Evolutionary conservation across 2,888 invertebrate species (phyloP), one percentile per base, ranked within the genome.

Genomic region (Noctua fimbriata): DNA sequence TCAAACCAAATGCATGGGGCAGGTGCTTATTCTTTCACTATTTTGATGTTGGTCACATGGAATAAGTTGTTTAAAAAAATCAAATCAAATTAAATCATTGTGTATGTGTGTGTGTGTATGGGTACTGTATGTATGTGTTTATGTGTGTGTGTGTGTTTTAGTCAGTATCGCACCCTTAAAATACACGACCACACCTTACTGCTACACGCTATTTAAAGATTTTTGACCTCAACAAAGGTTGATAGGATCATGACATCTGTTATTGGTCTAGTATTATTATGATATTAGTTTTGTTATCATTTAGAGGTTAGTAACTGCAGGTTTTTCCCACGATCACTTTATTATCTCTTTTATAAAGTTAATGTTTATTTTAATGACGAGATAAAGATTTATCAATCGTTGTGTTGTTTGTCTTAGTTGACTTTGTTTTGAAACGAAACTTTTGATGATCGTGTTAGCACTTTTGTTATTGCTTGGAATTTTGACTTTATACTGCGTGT

Each of bases 241-340:
- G 32, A 55, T n/a, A 32, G 21, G n/a, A 24, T 44, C 44, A 44
- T 44, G 44, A 44, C 52, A 77, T 16, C n/a, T 36, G n/a, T 66
- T 5, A 47, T 65, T 60, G 7, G 24, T 73, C 75, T 14, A 52
- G 2, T 24, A n/a, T 14, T 44, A 21, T 55, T 21, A 28, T 9
- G 5, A 16, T 5, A 55, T n/a, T 21, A 47, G n/a, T 44, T 63
- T 52, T 63, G 41, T 71, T 69, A 72, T 72, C 44, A 4, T 7
- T 4, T 10, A 55, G 18, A 28, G 36, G 7, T 65, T 72, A 44
- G 10, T 65, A 10, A 55, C 55, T 63, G 2, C 28, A 21, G 58
- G 77, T 67, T 60, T 71, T n/a, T n/a, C 44, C 76, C 24, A 5
- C 32, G 24, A n/a, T 16, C 66, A n/a, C 12, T 69, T 71, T 55